Percentiles rank a stretch among this genome's conserved stretches.
phyloP scores from a whole-genome alignment of 1,140 invertebrate species.

The Trachelipus rathkii region DNA sequence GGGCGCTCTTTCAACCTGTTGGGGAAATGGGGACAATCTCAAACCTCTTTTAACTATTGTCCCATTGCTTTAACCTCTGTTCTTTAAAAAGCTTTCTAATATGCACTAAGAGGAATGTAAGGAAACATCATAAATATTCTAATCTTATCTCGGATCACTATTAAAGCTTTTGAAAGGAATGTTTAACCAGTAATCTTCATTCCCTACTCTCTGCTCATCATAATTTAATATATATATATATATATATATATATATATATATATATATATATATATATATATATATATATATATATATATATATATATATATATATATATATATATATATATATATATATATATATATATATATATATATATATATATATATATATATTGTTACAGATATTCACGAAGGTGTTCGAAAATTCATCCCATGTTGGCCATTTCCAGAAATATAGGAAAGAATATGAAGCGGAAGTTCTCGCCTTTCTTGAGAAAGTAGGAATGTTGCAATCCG shows the following conservation, averaged over 20 bases:
- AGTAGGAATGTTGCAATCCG: conserved; percentile 49
- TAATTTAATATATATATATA: background rate
- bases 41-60: no score
- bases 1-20: no score
- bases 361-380: background rate
- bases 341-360: background rate
- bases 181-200: no score
- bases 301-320: background rate
- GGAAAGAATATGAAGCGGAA: background rate
- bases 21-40: no score
- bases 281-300: conserved; percentile 19
- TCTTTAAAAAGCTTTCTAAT: no score
- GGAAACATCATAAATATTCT: no score
- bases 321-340: no score
- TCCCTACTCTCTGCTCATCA: no score
- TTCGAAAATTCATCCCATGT: conserved; percentile 22
- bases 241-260: conserved; percentile 17
- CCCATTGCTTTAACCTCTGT: no score
- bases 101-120: no score
- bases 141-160: no score
- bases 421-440: conserved; percentile 24
- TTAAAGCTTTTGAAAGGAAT: no score
- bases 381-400: conserved; percentile 19
- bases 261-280: conserved; percentile 17
- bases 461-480: background rate